Base-by-base conservation (phyloP, 2,797 vertebrate species). In the Linurgus olivaceus region DNA sequence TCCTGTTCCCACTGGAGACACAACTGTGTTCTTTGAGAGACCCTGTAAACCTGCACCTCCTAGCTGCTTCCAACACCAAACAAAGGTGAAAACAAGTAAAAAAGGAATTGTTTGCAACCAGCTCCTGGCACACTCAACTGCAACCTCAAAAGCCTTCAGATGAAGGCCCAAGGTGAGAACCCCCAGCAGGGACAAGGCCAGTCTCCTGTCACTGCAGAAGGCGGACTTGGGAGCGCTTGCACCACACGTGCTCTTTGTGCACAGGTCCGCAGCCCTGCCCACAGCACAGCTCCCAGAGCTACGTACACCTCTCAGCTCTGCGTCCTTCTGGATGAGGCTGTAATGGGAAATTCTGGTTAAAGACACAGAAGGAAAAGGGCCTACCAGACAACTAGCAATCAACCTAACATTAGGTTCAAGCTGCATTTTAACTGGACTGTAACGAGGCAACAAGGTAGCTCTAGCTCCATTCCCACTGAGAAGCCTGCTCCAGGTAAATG, bases 401-500 rank as follows among this genome's bases (percentile, higher is more conserved):
- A 90, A 55, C 71, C 75, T 37, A 91, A 72, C 6, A 0, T 68
- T 91, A 83, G 82, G 68, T 51, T 86, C 79, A 81, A 93, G 61
- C 62, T 7, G 0, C 17, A 6, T 84, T 94, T 96, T 91, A 96
- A 94, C 26, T 86, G 87, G 54, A 62, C 57, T 73, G 47, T 52
- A 92, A 94, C 20, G 26, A 91, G 70, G 91, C 68, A 91, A 93
- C 92, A 86, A 40, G 3, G 47, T 90, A 85, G 62, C 91, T 91
- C 72, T 90, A 97, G 96, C 95, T 93, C 91, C 29, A 12, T 86
- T 94, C 74, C 82, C 72, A 96, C 83, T 19, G 50, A 92, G 96
- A 96, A 82, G 72, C 75, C 86, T 88, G 95, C 81, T 91, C 74
- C 91, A 93, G 88, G 90, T 96, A 93, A 95, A 96, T 86, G 92